Conservation (phyloP, 2,797 vertebrate genomes). For the Coregonus sp. region DNA sequence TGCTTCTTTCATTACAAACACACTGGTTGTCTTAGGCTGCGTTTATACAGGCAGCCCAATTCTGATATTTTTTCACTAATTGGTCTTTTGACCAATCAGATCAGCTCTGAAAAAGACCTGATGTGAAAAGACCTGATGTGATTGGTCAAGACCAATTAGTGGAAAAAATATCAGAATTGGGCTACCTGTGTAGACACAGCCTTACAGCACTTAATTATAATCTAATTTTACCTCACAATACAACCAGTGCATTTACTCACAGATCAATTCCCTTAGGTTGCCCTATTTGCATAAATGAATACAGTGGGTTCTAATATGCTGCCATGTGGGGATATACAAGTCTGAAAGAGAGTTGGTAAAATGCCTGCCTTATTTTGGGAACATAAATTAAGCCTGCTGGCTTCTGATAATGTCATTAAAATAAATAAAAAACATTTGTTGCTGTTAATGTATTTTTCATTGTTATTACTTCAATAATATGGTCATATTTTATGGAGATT, state of each 20-base stretch:
- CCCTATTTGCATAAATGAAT: slow-evolving; percentile 65
- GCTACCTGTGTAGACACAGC: too few relatives aligned
- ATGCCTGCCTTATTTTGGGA: slow-evolving; percentile 38
- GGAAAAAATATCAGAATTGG: too few relatives aligned
- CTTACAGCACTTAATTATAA: slow-evolving; percentile 70
- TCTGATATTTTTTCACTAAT: too few relatives aligned
- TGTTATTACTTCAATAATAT: not conserved
- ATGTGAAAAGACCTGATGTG: too few relatives aligned
- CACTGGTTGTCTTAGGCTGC: slow-evolving; percentile 42
- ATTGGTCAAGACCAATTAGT: too few relatives aligned
- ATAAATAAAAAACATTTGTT: not conserved
- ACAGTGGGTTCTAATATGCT: slow-evolving; percentile 59
- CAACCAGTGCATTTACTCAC: slow-evolving; percentile 61
- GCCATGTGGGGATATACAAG: slow-evolving; percentile 45
- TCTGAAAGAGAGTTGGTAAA: slow-evolving; percentile 31
- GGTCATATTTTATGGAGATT: slow-evolving; percentile 6
- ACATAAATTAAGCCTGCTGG: slow-evolving; percentile 34
- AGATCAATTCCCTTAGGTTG: slow-evolving; percentile 61
- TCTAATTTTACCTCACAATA: slow-evolving; percentile 58
- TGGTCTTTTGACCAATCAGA: too few relatives aligned
- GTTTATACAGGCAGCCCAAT: too few relatives aligned
- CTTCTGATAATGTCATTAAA: slow-evolving; percentile 24
- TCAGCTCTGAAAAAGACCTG: too few relatives aligned
- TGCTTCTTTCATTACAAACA: slow-evolving; percentile 61
- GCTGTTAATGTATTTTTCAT: not conserved